Evolutionary conservation across 1,140 invertebrate species (phyloP), one percentile per base, ranked within the genome.

Genomic region (Lepidurus packardi): DNA sequence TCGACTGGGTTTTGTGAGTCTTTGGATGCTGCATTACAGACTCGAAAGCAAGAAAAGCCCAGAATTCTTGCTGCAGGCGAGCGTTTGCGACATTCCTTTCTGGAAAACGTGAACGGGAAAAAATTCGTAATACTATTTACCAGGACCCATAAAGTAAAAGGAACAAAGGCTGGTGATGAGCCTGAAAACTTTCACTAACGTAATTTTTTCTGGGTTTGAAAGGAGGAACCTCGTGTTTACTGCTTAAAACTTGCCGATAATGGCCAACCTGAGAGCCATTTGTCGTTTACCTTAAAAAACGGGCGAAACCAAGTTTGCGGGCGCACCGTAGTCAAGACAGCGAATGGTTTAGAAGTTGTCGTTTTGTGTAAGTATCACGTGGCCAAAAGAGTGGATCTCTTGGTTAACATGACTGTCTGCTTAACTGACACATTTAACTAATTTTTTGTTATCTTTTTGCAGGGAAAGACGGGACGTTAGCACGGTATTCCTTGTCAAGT

Each of bases 391-490:
- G 34, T 34, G 3, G 34, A 3, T 34, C 34, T 3, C 2, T 34
- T 34, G 3, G 3, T 34, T 34, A 34, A 34, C 34, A 10, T 65
- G 10, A 65, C 16, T 21, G 7, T 21, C 21, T 65, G 53, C 6
- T 0, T n/a, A 65, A 6, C 47, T 65, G 47, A 13, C 13, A 13
- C 8, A 65, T 13, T 65, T 65, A 65, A 65, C 13, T 9, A 10
- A 7, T 21, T 13, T 13, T 7, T 65, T 65, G 16, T 65, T 65
- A 7, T n/a, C 13, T 65, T 65, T 16, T 65, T 13, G 16, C 53
- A 65, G 53, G 53, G 53, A 65, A 65, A n/a, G 53, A 65, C 53
- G 53, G 53, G 6, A 13, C 21, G n/a, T 65, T 65, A 65, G 53
- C 53, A 65, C 53, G 53, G 21, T 65, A 65, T 65, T 65, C 53